Conservation (phyloP, 2,888 invertebrate genomes). For the Apamea monoglypha region DNA sequence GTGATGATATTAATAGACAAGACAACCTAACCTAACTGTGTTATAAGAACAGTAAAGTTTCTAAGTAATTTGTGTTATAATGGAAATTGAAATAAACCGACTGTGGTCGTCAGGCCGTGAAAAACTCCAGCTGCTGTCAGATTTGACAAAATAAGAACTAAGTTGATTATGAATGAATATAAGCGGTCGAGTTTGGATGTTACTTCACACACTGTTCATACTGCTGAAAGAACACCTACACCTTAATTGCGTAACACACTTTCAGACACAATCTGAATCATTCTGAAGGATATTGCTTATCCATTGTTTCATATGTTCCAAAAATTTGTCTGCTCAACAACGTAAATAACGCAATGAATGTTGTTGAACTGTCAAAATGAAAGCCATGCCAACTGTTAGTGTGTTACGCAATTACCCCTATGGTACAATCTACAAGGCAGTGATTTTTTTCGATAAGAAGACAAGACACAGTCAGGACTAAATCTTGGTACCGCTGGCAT, state of each 20-base stretch:
- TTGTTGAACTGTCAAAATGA: background rate
- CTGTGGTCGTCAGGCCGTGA: background rate
- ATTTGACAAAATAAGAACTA: background rate
- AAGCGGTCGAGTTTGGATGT: background rate
- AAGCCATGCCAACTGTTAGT: background rate
- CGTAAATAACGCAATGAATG: background rate
- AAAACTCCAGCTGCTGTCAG: background rate
- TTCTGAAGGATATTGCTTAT: background rate
- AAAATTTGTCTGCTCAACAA: background rate
- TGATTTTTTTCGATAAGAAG: background rate
- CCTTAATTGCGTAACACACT: no score
- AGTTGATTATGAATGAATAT: background rate
- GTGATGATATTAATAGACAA: conserved; percentile 1
- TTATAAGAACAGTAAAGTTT: background rate
- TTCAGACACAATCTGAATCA: background rate
- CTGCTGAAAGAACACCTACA: background rate
- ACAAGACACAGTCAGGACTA: no score
- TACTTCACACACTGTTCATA: background rate
- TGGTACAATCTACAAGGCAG: background rate
- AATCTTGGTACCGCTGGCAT: background rate
- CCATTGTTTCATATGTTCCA: background rate
- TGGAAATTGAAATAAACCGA: background rate
- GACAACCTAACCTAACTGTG: background rate
- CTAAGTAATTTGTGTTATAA: background rate
- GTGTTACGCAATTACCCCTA: background rate